Evolutionary conservation across 1,140 invertebrate genomes (phyloP), one percentile per base, ranked within the genome.

Genomic region (Triops cancriformis): DNA sequence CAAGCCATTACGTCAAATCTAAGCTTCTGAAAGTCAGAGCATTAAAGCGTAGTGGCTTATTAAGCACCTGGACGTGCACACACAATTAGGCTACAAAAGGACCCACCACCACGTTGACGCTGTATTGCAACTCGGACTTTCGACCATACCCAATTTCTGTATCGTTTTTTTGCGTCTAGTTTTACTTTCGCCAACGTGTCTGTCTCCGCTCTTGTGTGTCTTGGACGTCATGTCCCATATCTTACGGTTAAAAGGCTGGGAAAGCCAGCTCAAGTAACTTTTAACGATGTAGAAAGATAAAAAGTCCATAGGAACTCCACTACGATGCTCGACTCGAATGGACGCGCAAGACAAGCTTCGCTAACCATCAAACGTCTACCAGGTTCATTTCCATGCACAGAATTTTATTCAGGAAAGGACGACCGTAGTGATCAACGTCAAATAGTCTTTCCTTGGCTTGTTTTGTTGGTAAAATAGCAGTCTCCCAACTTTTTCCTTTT

Each of bases 21-120:
- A 18, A 23, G 51, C 51, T 64, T 18, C 51, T 5, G 51, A 64
- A 64, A 23, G 18, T n/a, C 10, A 64, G 51, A 18, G 51, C 51
- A 64, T 64, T 64, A 64, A 64, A 64, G 51, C 51, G 51, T 64
- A 64, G 51, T 64, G 23, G 51, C 51, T 64, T 64, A 64, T 64
- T 64, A 64, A 64, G 18, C 51, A 64, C 23, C 51, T 64, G 51
- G 51, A n/a, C 18, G 51, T 64, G 51, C 45, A 64, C 51, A 64
- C 51, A 64, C 51, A 64, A 64, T 64, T 64, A 64, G 51, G 51
- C 51, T 64, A 64, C 51, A 64, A 64, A 64, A 64, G 51, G 51
- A 64, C 51, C 51, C 51, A 64, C 51, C 51, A 64, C 51, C n/a
- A 64, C 51, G 51, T 64, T 23, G 51, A 64, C 51, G 31, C 31